These are phyloP conservation scores for Triplophysa dalaica DNA, from an alignment of 2,113 vertebrate species.

Conservation along the genomic window DNA sequence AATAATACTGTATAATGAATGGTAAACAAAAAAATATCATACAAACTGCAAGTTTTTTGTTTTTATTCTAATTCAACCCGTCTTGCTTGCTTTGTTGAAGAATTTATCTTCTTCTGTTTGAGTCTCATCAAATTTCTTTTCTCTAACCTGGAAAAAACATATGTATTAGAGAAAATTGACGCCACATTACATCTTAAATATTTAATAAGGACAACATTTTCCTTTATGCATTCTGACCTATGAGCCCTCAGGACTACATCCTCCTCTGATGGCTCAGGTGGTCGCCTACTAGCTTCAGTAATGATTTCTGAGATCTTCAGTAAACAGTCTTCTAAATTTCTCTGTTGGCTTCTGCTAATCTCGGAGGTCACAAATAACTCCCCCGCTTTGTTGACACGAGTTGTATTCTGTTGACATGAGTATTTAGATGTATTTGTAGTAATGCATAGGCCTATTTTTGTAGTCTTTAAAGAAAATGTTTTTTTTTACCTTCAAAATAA, in stretches of 20 bases:
- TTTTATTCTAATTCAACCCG: conserved; percentile 67
- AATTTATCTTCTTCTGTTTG: conserved; percentile 68
- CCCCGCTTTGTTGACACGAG: conserved; percentile 84
- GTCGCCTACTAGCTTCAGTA: conserved; percentile 71
- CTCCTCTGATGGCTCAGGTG: conserved; percentile 74
- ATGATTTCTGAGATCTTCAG: conserved; percentile 87
- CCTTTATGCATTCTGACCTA: conserved; percentile 72
- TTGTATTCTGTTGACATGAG: conserved; percentile 76
- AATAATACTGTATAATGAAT: too few species aligned
- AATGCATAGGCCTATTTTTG: neutral
- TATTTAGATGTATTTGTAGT: neutral
- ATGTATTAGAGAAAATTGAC: neutral
- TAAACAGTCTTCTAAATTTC: conserved; percentile 85
- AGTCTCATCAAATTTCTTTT: conserved; percentile 68
- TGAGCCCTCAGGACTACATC: conserved; percentile 66
- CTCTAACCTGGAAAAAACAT: conserved; percentile 63
- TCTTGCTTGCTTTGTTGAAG: conserved; percentile 67
- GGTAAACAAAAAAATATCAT: too few species aligned
- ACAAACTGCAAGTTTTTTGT: too few species aligned
- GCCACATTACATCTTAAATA: neutral
- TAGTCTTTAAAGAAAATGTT: neutral
- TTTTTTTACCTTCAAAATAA: conserved; percentile 76
- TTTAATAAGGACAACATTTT: neutral
- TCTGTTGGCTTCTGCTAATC: conserved; percentile 86
- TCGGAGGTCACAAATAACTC: conserved; percentile 89